Evolutionary conservation across 2,888 invertebrate genomes (phyloP).

Genomic region (Molorchus minor): DNA sequence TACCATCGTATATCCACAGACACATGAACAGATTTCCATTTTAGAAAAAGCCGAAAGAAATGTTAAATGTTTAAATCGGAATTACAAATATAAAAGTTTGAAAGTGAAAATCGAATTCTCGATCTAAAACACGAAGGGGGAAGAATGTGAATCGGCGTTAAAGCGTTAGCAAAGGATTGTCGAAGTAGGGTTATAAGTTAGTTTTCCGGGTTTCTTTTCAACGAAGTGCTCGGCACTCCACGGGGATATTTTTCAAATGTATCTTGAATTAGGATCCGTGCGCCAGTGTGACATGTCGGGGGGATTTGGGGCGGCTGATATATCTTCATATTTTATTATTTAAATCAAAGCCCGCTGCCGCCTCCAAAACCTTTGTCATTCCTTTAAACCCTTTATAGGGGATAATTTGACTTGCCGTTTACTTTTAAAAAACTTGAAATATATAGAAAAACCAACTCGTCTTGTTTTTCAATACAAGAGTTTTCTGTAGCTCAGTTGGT

Average conservation of each 20-base stretch:
- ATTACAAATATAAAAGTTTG: constrained; percentile 27
- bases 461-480: too few species aligned
- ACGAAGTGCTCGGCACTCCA: constrained; percentile 30
- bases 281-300: constrained; percentile 10
- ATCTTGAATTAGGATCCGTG: constrained; percentile 27
- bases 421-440: too few species aligned
- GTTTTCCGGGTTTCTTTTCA: constrained; percentile 32
- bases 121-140: constrained; percentile 41
- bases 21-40: constrained; percentile 13
- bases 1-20: constrained; percentile 10
- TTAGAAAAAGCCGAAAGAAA: constrained; percentile 17
- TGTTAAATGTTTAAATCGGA: constrained; percentile 27
- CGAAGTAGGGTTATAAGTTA: constrained; percentile 41
- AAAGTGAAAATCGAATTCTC: constrained; percentile 38
- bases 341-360: constrained; percentile 18
- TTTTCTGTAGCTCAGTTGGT: too few species aligned
- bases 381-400: too few species aligned
- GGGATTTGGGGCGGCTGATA: constrained; percentile 16
- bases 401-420: too few species aligned
- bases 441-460: too few species aligned
- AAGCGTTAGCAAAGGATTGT: constrained; percentile 44
- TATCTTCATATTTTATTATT: constrained; percentile 25
- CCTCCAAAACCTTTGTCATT: not conserved
- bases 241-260: constrained; percentile 40
- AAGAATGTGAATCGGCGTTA: constrained; percentile 45